Conservation (phyloP, 1,140 invertebrate species). For the Pseudomyrmex concolor region DNA sequence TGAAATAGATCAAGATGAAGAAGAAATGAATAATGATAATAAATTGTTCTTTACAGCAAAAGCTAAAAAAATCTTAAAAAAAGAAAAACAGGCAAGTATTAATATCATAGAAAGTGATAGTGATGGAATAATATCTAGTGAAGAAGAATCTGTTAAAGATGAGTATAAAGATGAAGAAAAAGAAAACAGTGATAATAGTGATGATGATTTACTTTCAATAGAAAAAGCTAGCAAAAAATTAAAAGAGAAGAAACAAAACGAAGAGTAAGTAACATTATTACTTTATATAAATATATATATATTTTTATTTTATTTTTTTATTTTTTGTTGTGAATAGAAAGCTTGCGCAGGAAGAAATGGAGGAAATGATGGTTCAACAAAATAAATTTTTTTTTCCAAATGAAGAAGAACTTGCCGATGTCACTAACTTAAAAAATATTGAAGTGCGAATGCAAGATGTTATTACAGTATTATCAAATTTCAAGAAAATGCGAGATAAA, state of each 20-base stretch:
- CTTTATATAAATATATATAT: conserved; percentile 20
- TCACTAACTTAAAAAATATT: conserved; percentile 92
- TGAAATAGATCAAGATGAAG: conserved; percentile 81
- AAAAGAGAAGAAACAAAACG: conserved; percentile 89
- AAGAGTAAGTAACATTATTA: conserved; percentile 82
- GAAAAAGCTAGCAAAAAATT: conserved; percentile 94
- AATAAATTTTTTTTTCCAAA: conserved; percentile 92
- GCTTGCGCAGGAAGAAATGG: conserved; percentile 92
- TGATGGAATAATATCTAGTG: conserved; percentile 78
- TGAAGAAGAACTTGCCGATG: conserved; percentile 89
- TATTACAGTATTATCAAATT: conserved; percentile 94
- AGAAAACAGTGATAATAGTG: conserved; percentile 84
- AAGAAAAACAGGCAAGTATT: conserved; percentile 87
- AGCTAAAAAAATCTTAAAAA: conserved; percentile 91
- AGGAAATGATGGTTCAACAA: conserved; percentile 90
- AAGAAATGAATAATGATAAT: conserved; percentile 83
- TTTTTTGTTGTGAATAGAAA: conserved; percentile 84
- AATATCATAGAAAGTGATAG: conserved; percentile 77
- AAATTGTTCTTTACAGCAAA: conserved; percentile 92
- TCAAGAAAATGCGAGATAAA: conserved; percentile 91
- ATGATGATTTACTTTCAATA: conserved; percentile 92
- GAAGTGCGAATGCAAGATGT: conserved; percentile 97
- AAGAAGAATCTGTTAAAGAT: conserved; percentile 67
- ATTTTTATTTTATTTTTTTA: conserved; percentile 35
- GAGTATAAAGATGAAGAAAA: conserved; percentile 79